A percentile compares a stretch with the other conserved stretches of the same genome.
phyloP scores from a whole-genome alignment of 2,113 vertebrate genomes.

The Platysternon megacephalum region DNA sequence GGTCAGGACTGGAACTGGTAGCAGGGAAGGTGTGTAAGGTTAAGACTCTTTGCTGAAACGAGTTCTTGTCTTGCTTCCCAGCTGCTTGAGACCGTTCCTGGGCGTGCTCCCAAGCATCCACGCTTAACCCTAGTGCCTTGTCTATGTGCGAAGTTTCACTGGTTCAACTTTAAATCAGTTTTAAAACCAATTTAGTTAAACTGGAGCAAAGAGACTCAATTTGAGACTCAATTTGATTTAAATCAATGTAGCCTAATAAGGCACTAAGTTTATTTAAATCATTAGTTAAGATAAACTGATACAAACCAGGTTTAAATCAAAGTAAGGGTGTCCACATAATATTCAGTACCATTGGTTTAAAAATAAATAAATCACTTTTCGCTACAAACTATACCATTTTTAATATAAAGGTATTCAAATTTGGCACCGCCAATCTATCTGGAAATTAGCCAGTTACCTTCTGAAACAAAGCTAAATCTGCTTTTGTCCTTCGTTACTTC shows the following conservation, averaged over 20 bases:
- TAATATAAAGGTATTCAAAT: constrained; percentile 22
- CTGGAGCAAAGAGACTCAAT: background rate
- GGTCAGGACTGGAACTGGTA: background rate
- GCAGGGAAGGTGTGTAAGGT: background rate
- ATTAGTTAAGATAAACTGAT: background rate
- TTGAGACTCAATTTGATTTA: background rate
- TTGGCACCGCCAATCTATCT: background rate
- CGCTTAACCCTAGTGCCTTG: background rate
- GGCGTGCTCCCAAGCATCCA: background rate
- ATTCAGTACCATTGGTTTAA: background rate
- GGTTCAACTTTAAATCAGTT: background rate
- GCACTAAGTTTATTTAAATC: background rate
- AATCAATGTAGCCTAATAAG: background rate
- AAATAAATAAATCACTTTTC: background rate
- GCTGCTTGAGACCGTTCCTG: background rate
- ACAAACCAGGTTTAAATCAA: background rate
- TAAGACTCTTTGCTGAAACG: background rate
- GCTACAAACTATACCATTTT: constrained; percentile 14
- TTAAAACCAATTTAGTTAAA: background rate
- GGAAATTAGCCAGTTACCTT: constrained; percentile 44
- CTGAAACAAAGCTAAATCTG: constrained; percentile 28
- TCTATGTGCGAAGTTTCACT: background rate
- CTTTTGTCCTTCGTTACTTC: constrained; percentile 27
- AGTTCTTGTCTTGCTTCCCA: background rate
- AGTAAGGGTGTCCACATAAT: background rate